Conservation (phyloP, 2,888 invertebrate species). For the Leptinotarsa tumamoca region DNA sequence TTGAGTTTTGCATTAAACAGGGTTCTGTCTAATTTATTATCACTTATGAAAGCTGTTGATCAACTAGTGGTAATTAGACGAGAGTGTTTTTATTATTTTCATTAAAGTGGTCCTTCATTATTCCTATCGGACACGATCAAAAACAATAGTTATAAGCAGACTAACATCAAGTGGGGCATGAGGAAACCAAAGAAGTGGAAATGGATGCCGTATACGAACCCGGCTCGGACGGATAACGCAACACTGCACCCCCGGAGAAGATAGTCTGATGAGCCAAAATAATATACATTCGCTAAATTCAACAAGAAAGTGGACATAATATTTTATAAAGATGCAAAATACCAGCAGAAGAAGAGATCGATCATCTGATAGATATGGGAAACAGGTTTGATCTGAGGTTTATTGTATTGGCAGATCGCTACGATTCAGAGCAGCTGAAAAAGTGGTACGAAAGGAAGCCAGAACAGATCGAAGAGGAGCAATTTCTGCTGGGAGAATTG, state of each 20-base stretch:
- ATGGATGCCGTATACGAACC: conserved; percentile 97
- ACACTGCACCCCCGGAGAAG: conserved; percentile 96
- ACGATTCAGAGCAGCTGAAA: conserved; percentile 89
- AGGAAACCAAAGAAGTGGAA: conserved; percentile 95
- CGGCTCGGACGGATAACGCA: conserved; percentile 91
- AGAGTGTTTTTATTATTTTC: no score
- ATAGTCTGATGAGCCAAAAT: conserved; percentile 88
- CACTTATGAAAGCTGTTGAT: no score
- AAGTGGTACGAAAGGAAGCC: conserved; percentile 93
- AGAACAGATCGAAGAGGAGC: conserved; percentile 96
- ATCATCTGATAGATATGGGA: conserved; percentile 94
- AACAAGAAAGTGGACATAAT: conserved; percentile 93
- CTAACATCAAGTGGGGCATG: conserved; percentile 95
- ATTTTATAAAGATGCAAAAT: conserved; percentile 90
- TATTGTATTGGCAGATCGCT: conserved; percentile 92
- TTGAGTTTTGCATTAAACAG: no score
- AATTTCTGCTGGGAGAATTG: conserved; percentile 87
- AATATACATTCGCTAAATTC: conserved; percentile 98
- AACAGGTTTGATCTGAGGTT: conserved; percentile 90
- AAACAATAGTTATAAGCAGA: conserved; percentile 92
- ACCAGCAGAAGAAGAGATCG: conserved; percentile 93
- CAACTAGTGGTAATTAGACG: no score
- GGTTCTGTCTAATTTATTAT: no score
- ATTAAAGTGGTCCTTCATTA: conserved; percentile 60
- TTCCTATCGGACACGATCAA: conserved; percentile 89